A percentile compares a stretch with the other conserved stretches of the same genome.
phyloP scores from a whole-genome alignment of 2,113 vertebrate species.

The Sinocyclocheilus anophthalmus region DNA sequence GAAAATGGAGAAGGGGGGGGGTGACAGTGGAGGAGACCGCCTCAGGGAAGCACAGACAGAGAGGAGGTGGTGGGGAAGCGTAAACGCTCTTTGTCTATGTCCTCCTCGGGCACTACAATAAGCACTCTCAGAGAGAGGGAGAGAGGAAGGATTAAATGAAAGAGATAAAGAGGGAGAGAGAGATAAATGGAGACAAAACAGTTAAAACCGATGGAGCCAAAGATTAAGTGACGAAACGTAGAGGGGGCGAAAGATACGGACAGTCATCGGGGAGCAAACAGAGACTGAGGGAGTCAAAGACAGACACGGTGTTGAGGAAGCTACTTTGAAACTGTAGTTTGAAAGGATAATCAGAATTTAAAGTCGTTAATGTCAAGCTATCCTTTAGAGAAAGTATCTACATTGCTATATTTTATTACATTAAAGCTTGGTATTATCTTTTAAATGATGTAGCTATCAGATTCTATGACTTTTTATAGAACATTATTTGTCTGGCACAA shows the following conservation, averaged over 20 bases:
- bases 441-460: too few relatives aligned
- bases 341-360: not conserved
- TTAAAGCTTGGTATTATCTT: too few relatives aligned
- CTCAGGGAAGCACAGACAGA: constrained; percentile 56
- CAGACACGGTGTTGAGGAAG: not conserved
- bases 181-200: constrained; percentile 44
- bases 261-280: constrained; percentile 24
- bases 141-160: not conserved
- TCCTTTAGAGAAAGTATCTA: not conserved
- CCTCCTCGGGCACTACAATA: constrained; percentile 57
- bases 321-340: not conserved
- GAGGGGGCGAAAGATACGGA: constrained; percentile 29
- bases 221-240: constrained; percentile 41
- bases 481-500: too few relatives aligned
- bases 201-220: constrained; percentile 44
- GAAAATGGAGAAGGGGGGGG: constrained; percentile 61
- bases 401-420: too few relatives aligned
- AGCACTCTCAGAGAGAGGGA: constrained; percentile 28
- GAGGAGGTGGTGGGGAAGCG: constrained; percentile 52
- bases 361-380: not conserved
- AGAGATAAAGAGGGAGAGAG: constrained; percentile 26
- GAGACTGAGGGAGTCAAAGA: constrained; percentile 26
- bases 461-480: too few relatives aligned
- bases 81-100: constrained; percentile 60
- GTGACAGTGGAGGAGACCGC: constrained; percentile 53